Base-by-base conservation (phyloP, 1,140 invertebrate genomes). In the Drosophila ananassae region DNA sequence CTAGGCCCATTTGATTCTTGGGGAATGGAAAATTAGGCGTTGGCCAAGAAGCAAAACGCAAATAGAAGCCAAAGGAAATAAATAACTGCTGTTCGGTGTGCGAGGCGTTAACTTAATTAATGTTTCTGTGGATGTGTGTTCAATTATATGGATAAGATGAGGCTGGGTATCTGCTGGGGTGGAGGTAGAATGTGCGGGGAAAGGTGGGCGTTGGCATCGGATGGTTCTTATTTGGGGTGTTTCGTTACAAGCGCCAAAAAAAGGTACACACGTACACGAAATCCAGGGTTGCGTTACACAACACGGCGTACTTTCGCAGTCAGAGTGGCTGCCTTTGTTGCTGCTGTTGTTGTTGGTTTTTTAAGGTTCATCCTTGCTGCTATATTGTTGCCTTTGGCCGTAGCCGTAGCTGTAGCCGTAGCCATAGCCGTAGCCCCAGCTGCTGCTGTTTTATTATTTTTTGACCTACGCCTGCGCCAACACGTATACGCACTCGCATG, bases 201-300 rank as follows among this genome's bases (percentile, higher is more conserved):
- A 12, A 7, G 34, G 56, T 61, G 67, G 51, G 57, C 50, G 53
- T 54, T 51, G 39, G 72, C 52, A 50, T 73, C 41, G 71, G 53
- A 37, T 77, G 37, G 47, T 67, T 66, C 22, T 66, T 22, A 44
- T 72, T 58, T 30, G 71, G 44, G 71, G 71, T 83, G 62, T 83
- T 87, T 89, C 68, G 72, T 77, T 89, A 83, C 72, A 83, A 90
- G 87, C 81, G 89, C 89, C 84, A 91, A 90, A 89, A 78, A 75
- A 75, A 75, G 73, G 82, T 81, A 77, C 81, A 89, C 82, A 87
- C 83, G 90, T 90, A 90, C 90, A 91, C 90, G 90, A 91, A 91
- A 91, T 91, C 89, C 90, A 91, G 90, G 90, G 89, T 91, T 91
- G 90, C 90, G 91, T 90, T 80, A 90, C 89, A 90, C 89, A 91